These are phyloP conservation scores for Agrotis ipsilon DNA, from an alignment of 2,888 invertebrate species.

Conservation along the genomic window DNA sequence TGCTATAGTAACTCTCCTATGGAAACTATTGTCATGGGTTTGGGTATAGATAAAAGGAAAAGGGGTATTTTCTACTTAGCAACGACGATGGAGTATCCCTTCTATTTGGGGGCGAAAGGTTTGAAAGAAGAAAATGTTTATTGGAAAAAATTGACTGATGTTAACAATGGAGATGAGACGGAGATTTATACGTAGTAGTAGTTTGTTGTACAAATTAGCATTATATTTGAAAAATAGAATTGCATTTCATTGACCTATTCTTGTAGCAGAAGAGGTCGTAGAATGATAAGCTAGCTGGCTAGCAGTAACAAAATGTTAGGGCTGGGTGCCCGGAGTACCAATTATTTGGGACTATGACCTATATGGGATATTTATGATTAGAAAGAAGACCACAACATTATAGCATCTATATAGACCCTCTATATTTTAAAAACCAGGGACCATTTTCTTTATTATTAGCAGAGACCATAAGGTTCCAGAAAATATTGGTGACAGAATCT, in stretches of 20 bases:
- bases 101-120: conserved; percentile 81
- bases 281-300: neutral
- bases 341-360: neutral
- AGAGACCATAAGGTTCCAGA: no score
- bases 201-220: neutral
- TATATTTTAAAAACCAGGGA: no score
- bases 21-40: conserved; percentile 79
- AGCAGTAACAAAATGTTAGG: neutral
- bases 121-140: conserved; percentile 78
- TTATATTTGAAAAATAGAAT: neutral
- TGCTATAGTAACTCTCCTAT: conserved; percentile 78
- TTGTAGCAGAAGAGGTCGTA: no score
- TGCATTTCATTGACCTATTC: neutral
- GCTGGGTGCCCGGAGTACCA: neutral
- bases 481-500: no score
- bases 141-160: conserved; percentile 79
- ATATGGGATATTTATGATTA: neutral
- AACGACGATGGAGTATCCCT: conserved; percentile 81
- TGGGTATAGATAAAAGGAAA: conserved; percentile 73
- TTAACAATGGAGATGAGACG: conserved; percentile 80
- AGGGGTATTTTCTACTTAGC: conserved; percentile 84
- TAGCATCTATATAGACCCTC: no score
- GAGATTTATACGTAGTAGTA: conserved; percentile 78
- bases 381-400: neutral
- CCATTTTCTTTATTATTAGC: no score